Base-by-base conservation (phyloP, 2,113 vertebrate species). In the Hemichromis elongatus region DNA sequence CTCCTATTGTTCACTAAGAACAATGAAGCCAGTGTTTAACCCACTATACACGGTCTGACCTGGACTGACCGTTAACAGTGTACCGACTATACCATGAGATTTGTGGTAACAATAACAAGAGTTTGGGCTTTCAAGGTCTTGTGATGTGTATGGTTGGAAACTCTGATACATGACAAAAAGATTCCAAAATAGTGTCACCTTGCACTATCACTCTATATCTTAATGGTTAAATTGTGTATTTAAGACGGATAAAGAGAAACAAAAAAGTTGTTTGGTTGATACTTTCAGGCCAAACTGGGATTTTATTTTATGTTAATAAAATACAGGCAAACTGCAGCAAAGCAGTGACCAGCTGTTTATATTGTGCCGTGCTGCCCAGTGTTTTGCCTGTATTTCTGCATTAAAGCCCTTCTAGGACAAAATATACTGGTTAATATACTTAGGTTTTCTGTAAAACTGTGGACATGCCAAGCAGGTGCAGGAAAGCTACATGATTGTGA, bases 21-120 rank as follows among this genome's bases (percentile, higher is more conserved):
- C 94, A 95, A 95, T 92, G 84, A 81, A n/a, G 81, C 85, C 6
- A 84, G 85, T 95, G 94, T 96, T 89, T 82, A 91, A 80, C 81
- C 57, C 55, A 86, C 77, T 80, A 86, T 89, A 80, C 86, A 68
- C 66, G 24, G 80, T 47, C 81, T 86, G 83, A 88, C 85, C 84
- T 85, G 82, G 33, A 7, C 66, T 24, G 28, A 81, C 66, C 7
- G 84, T 81, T 28, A 75, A 89, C 84, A 90, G 89, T 70, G 70
- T 86, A 82, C 59, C 14, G 35, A 59, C 84, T 55, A 52, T 81
- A 33, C 24, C 45, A 82, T 83, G 30, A 61, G n/a, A 84, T 66
- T 80, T 42, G 78, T 37, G 37, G 81, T 28, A 68, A 66, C 42
- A 83, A 28, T 11, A 86, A 77, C 56, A 81, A n/a, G 26, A n/a